These are phyloP conservation scores for Lycaena phlaeas DNA, from an alignment of 2,888 invertebrate species.

Conservation along the genomic window DNA sequence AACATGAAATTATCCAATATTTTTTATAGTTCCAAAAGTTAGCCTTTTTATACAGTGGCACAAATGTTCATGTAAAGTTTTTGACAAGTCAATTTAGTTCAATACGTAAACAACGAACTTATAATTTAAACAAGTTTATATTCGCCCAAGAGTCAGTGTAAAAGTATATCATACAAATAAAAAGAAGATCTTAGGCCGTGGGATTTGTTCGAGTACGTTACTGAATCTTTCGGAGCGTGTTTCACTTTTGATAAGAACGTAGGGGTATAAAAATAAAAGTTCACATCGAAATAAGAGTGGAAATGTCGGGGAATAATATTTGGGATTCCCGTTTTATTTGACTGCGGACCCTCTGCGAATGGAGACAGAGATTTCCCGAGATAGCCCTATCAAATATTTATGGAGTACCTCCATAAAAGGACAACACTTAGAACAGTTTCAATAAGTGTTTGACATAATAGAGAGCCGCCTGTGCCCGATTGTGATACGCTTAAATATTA, in stretches of 20 bases:
- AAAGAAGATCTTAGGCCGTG: slow-evolving; percentile 32
- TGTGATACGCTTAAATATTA: slow-evolving; percentile 2
- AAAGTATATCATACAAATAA: slow-evolving; percentile 11
- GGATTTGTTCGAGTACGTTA: slow-evolving; percentile 65
- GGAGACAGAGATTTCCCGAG: slow-evolving; percentile 71
- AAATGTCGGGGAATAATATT: slow-evolving; percentile 70
- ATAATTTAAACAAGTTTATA: no score
- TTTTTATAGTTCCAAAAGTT: no score
- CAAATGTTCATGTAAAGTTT: no score
- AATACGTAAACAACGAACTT: neutral
- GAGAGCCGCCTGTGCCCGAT: slow-evolving; percentile 29
- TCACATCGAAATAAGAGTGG: slow-evolving; percentile 66
- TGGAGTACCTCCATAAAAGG: slow-evolving; percentile 71
- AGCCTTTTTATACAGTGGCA: no score
- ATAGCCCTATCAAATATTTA: slow-evolving; percentile 73
- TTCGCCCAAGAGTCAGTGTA: no score
- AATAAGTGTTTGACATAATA: slow-evolving; percentile 61
- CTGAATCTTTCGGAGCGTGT: slow-evolving; percentile 61
- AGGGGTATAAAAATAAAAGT: slow-evolving; percentile 72
- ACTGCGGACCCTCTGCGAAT: slow-evolving; percentile 68
- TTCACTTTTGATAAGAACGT: slow-evolving; percentile 67
- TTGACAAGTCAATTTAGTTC: neutral
- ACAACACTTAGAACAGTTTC: slow-evolving; percentile 70
- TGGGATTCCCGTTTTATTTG: slow-evolving; percentile 71
- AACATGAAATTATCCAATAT: no score